Base-by-base conservation (phyloP, 2,888 invertebrate genomes). In the Shargacucullia verbasci region DNA sequence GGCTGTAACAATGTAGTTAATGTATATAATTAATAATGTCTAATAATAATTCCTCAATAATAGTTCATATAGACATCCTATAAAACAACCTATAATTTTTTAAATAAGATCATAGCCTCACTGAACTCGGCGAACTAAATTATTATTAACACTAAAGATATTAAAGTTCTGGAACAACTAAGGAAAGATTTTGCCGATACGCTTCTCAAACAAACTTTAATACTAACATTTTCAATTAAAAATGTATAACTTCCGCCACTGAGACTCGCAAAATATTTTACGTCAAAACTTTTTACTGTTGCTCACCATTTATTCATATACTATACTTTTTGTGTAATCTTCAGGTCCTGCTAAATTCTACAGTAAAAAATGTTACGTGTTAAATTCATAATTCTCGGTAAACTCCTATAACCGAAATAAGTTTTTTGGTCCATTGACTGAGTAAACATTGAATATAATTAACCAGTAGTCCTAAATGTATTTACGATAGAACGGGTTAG, bases 141-240 rank as follows among this genome's bases (percentile, higher is more conserved):
- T 25, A 20, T 20, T 20, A 20, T 20, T 2, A 20, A 53, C 5
- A 34, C 35, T 29, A n/a, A 33, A 27, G 20, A 50, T 29, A 45
- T 11, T 10, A 1, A 53, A 63, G 46, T 56, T 45, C 9, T 41
- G 14, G 40, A 31, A 27, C 27, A 53, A 47, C 43, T 45, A 47
- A 50, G 37, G 40, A 60, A 59, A 67, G 39, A 55, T 54, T 62
- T 58, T 48, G 10, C 43, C 20, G 20, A 55, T 52, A 61, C 37
- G 10, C 34, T 52, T 29, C 38, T 46, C n/a, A 31, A 55, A 59
- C 48, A 41, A 71, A 58, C 35, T 56, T 70, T 33, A 12, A 6
- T 47, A 39, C 37, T 37, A 55, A 64, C 34, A 50, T 60, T 60
- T 60, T 53, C 55, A 70, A 65, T 65, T 58, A 71, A 71, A 59